A percentile compares a stretch with the other conserved stretches of the same genome.
These are phyloP conservation scores for Babyrousa celebensis DNA, from an alignment of 2,797 vertebrate species.

Conservation along the genomic window DNA sequence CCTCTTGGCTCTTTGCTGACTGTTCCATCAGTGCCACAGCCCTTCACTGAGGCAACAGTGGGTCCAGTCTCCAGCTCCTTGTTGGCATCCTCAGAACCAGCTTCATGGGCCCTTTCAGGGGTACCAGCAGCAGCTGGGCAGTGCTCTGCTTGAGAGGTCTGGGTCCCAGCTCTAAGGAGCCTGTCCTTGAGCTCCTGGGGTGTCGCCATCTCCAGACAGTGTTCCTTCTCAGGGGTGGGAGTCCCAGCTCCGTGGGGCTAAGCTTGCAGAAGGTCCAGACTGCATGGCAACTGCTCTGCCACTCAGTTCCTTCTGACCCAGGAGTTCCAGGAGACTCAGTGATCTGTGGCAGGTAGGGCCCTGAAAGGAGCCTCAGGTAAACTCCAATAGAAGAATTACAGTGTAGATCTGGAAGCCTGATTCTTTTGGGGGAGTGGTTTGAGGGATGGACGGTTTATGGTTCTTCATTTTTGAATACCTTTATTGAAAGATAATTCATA, in stretches of 20 bases:
- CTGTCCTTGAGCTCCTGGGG: neutral
- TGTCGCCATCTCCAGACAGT: neutral
- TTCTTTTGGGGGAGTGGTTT: neutral
- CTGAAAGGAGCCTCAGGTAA: neutral
- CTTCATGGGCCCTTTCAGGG: neutral
- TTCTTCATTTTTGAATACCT: neutral
- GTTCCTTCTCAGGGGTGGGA: neutral
- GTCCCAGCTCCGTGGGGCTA: neutral
- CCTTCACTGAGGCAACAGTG: neutral
- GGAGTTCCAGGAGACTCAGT: neutral
- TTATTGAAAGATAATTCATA: neutral
- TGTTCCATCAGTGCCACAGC: neutral
- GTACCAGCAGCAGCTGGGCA: neutral
- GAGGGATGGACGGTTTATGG: neutral
- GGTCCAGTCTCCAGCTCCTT: neutral
- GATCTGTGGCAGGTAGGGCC: neutral
- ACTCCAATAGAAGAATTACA: neutral
- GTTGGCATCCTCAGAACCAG: neutral
- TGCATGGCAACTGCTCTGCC: neutral
- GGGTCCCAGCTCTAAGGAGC: neutral
- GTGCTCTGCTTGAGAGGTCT: neutral
- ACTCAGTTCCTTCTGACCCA: neutral
- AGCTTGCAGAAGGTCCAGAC: neutral
- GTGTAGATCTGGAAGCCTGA: neutral
- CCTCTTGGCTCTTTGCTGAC: neutral